Conservation (phyloP, 1,140 invertebrate genomes). For the Monochamus saltuarius region DNA sequence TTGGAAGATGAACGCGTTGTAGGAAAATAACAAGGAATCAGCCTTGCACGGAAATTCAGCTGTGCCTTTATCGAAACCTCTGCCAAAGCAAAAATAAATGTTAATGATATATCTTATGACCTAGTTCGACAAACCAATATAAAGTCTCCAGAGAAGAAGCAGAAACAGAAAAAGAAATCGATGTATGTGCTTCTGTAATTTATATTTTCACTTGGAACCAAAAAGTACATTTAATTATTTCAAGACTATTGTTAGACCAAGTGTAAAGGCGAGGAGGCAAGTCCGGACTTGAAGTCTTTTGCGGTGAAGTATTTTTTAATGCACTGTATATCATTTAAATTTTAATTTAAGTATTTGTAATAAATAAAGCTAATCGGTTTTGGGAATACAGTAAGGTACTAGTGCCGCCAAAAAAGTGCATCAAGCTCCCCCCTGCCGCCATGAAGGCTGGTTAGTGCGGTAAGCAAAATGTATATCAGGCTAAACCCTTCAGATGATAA, state of each 20-base stretch:
- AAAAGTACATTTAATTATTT: conserved; percentile 47
- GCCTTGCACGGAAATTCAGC: conserved; percentile 89
- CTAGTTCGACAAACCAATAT: conserved; percentile 99
- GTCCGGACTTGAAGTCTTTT: conserved; percentile 44
- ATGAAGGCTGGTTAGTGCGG: too few species aligned
- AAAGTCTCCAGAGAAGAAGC: conserved; percentile 93
- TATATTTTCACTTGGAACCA: conserved; percentile 41
- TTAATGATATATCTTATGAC: conserved; percentile 99
- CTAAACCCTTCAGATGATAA: too few species aligned
- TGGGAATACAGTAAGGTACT: too few species aligned
- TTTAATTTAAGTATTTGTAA: conserved; percentile 42
- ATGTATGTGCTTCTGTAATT: conserved; percentile 84
- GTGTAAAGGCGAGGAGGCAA: conserved; percentile 46
- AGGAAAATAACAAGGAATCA: conserved; percentile 95
- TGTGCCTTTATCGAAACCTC: conserved; percentile 99
- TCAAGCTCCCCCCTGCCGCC: too few species aligned
- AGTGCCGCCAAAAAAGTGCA: too few species aligned
- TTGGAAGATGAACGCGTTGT: conserved; percentile 98
- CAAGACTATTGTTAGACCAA: conserved; percentile 39
- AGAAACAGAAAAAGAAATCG: conserved; percentile 81
- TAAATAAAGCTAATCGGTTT: conserved; percentile 46
- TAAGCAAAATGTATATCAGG: too few species aligned
- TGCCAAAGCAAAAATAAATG: conserved; percentile 99
- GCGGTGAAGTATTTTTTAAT: conserved; percentile 32
- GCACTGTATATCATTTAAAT: conserved; percentile 40